These are phyloP conservation scores for Sander lucioperca DNA, from an alignment of 2,113 vertebrate species.

Conservation along the genomic window DNA sequence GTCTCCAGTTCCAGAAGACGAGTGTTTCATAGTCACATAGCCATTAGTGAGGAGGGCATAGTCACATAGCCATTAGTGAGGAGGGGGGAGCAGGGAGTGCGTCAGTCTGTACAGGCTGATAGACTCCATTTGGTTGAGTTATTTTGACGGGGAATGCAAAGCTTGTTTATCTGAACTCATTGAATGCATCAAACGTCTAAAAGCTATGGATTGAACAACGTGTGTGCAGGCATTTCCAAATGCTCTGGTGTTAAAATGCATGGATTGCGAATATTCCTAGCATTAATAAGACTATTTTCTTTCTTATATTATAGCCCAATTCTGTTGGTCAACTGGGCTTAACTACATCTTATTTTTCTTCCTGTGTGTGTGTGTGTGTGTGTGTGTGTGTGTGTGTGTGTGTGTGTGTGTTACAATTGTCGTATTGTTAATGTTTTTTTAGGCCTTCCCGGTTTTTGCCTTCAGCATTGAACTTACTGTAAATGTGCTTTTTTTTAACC, in stretches of 20 bases:
- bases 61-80: slow-evolving; percentile 44
- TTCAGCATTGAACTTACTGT: slow-evolving; percentile 30
- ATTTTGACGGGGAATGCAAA: slow-evolving; percentile 22
- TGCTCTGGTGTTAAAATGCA: neutral
- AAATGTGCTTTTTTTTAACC: neutral
- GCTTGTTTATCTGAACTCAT: neutral
- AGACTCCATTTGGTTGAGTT: slow-evolving; percentile 18
- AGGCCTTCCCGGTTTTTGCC: neutral
- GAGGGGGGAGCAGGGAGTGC: slow-evolving; percentile 10
- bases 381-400: slow-evolving; percentile 10
- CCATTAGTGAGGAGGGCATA: slow-evolving; percentile 35
- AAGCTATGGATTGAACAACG: neutral
- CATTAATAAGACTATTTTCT: neutral
- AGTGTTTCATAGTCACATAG: slow-evolving; percentile 46
- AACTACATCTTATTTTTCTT: neutral
- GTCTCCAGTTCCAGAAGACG: slow-evolving; percentile 48
- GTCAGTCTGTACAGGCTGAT: slow-evolving; percentile 9
- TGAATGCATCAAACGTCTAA: neutral
- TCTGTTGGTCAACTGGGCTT: neutral
- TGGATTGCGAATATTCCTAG: neutral
- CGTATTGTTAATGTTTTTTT: neutral
- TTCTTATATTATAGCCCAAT: neutral
- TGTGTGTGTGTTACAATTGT: too few relatives aligned
- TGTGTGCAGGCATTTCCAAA: neutral
- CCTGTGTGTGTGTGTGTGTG: too few relatives aligned